Base-by-base conservation (phyloP, 1,140 invertebrate species). In the Zaprionus lachaisei region DNA sequence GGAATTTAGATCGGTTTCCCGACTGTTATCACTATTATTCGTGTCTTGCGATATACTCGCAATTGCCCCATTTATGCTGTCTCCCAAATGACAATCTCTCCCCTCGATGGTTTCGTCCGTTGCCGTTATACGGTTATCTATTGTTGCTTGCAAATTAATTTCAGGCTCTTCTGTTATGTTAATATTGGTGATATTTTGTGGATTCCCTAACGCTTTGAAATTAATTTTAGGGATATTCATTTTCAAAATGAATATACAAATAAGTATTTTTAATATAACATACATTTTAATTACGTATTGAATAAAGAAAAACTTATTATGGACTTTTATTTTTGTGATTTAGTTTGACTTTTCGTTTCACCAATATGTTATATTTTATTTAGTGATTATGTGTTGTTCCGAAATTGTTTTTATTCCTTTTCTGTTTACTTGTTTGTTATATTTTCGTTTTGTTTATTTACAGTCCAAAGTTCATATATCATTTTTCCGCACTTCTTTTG, bases 1-100 rank as follows among this genome's bases (percentile, higher is more conserved):
- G 0, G 76, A 80, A 28, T 80, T 77, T 4, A 89, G 56, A 64
- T 85, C 72, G 11, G 72, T 61, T 34, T 60, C 55, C 1, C 80
- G 75, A 12, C 37, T 31, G 1, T 22, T 24, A 12, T 65, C 38
- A 6, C 9, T 68, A 20, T 64, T 70, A 55, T 44, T 69, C 5
- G 7, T n/a, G n/a, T 67, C 44, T n/a, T 28, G 28, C 17, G 26
- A 20, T 17, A 49, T 26, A 7, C 24, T 69, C 12, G 26, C n/a
- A 28, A 54, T 17, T 4, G 47, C 58, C 2, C n/a, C 28, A 22
- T 58, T 55, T 44, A 70, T 24, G n/a, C 20, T 69, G 1, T 63
- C 41, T 1, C 22, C 20, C 5, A 64, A 57, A 31, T 26, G 14
- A 0, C 12, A 69, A 14, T 4, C 9, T 7, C 0, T 11, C 12